Evolutionary conservation across 2,797 vertebrate species (phyloP).

Genomic region (Balearica regulorum): DNA sequence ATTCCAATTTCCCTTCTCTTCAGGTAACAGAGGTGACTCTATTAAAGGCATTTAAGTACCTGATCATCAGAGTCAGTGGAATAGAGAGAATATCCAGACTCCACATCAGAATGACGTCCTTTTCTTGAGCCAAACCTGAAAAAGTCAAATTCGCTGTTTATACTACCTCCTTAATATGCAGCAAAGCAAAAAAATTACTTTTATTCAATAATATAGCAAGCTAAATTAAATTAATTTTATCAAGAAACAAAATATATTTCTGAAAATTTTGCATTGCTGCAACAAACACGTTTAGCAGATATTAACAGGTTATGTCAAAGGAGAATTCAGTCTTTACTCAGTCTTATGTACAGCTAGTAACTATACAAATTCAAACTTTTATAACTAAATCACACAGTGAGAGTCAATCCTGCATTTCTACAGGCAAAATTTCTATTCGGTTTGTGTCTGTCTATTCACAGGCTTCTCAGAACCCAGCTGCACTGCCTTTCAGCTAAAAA

Average conservation of each 20-base stretch:
- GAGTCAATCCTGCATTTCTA: not conserved
- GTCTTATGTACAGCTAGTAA: fast-evolving
- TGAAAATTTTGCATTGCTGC: not conserved
- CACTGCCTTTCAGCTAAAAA: not conserved
- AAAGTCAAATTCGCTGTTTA: not conserved
- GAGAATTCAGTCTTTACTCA: not conserved
- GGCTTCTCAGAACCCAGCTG: not conserved
- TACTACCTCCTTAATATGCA: not conserved
- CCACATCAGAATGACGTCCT: constrained; percentile 28
- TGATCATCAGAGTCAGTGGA: constrained; percentile 86
- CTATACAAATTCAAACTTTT: not conserved
- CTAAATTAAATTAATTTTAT: not conserved
- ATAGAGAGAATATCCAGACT: constrained; percentile 77
- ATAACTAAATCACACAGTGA: not conserved
- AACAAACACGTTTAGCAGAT: not conserved
- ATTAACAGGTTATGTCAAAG: not conserved
- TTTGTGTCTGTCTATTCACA: not conserved
- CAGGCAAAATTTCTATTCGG: not conserved
- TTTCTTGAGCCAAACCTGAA: constrained; percentile 70
- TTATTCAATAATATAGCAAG: not conserved
- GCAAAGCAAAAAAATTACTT: not conserved
- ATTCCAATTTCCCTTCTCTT: not conserved
- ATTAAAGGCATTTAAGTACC: constrained; percentile 69
- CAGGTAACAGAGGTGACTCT: not conserved
- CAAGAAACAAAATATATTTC: not conserved